Conservation (phyloP, 1,140 invertebrate genomes). For the Holotrichia oblita region DNA sequence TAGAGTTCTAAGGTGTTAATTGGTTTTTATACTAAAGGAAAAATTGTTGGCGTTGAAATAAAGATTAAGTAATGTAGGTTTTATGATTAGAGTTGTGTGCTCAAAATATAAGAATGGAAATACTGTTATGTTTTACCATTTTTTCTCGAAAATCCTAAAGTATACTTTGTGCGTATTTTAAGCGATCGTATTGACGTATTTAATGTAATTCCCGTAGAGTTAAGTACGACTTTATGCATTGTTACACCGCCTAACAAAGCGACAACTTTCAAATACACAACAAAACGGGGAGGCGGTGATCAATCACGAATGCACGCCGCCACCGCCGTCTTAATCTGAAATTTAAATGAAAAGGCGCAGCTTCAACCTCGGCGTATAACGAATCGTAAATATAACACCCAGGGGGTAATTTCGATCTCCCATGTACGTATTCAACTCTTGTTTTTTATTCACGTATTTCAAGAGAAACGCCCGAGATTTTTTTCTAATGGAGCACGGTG, state of each 20-base stretch:
- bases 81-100: no score
- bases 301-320: conserved; percentile 19
- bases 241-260: not conserved
- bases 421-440: not conserved
- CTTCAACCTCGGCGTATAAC: not conserved
- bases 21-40: no score
- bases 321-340: conserved; percentile 17
- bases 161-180: no score
- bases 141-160: no score
- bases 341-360: conserved; percentile 35
- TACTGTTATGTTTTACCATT: no score
- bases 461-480: not conserved
- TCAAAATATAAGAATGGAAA: no score
- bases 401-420: conserved; percentile 31
- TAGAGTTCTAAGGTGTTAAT: no score
- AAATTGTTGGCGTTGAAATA: no score
- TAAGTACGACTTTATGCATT: not conserved
- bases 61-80: no score
- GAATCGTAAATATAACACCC: conserved; percentile 31
- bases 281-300: conserved; percentile 24
- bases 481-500: not conserved
- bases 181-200: not conserved
- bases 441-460: not conserved
- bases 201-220: not conserved
- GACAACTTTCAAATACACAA: not conserved